Percentiles rank a stretch among this genome's conserved stretches.
phyloP scores from a whole-genome alignment of 2,797 vertebrate genomes.

The Sternotherus odoratus region DNA sequence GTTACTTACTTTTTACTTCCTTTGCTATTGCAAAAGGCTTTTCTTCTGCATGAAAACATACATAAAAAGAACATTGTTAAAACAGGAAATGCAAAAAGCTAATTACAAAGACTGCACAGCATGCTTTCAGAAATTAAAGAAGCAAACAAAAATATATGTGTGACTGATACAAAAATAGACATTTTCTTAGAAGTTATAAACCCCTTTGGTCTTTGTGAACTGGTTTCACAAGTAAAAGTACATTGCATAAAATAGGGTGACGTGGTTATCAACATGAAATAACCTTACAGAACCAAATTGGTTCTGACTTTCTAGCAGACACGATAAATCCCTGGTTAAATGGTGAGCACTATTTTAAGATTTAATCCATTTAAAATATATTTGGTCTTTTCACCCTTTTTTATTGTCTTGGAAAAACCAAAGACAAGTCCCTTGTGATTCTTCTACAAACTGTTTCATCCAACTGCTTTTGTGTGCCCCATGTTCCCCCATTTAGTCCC shows the following conservation, averaged over 20 bases:
- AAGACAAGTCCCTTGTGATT: neutral
- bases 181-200: neutral
- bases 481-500: neutral
- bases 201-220: neutral
- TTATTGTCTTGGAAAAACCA: neutral
- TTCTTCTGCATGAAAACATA: constrained; percentile 64
- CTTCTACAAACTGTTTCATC: neutral
- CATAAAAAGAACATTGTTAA: neutral
- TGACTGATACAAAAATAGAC: neutral
- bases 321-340: neutral
- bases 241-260: neutral
- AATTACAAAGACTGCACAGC: neutral
- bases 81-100: constrained; percentile 37
- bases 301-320: neutral
- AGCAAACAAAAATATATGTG: neutral
- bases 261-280: neutral
- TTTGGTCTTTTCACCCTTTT: neutral
- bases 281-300: neutral
- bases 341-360: neutral
- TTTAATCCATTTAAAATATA: neutral
- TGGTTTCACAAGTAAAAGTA: neutral
- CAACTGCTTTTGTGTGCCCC: neutral
- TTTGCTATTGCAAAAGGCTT: constrained; percentile 51
- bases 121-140: neutral
- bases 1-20: constrained; percentile 70